These are phyloP conservation scores for Holothuria scabra DNA, from an alignment of 53 echinoderm and acorn worm genomes.

Conservation along the genomic window DNA sequence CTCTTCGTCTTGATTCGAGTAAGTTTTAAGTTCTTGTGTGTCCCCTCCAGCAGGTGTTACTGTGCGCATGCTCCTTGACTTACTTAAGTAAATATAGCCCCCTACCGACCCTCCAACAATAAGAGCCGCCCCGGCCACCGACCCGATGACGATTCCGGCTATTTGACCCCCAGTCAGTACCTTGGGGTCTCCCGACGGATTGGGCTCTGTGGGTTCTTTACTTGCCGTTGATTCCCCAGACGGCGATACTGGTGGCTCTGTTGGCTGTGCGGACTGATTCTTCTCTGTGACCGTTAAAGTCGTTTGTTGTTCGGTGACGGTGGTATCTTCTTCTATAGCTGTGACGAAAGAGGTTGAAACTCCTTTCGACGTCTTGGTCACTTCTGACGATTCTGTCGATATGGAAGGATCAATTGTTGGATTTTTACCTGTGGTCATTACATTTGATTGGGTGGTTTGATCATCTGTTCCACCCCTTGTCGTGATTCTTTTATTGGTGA, in stretches of 20 bases:
- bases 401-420: too few relatives aligned
- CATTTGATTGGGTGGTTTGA: not conserved
- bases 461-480: not conserved
- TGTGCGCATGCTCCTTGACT: not conserved
- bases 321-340: too few relatives aligned
- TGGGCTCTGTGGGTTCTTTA: not conserved
- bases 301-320: too few relatives aligned
- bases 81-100: not conserved
- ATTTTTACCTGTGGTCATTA: not conserved
- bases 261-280: not conserved
- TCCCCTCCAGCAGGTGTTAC: not conserved
- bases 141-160: slow-evolving; percentile 7
- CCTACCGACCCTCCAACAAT: slow-evolving; percentile 24
- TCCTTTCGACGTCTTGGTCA: too few relatives aligned
- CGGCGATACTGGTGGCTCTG: not conserved
- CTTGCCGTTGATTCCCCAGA: not conserved
- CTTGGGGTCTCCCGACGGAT: not conserved
- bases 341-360: too few relatives aligned
- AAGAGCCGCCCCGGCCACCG: slow-evolving; percentile 17
- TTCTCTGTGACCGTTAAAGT: too few relatives aligned
- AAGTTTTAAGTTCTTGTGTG: slow-evolving; percentile 26
- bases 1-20: slow-evolving; percentile 20
- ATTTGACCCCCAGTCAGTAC: not conserved
- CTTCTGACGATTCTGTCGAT: too few relatives aligned
- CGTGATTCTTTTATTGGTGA: not conserved